A percentile compares a stretch with the other conserved stretches of the same genome.
These are phyloP conservation scores for Proteles cristata DNA, from an alignment of 2,113 vertebrate genomes.

Conservation along the genomic window DNA sequence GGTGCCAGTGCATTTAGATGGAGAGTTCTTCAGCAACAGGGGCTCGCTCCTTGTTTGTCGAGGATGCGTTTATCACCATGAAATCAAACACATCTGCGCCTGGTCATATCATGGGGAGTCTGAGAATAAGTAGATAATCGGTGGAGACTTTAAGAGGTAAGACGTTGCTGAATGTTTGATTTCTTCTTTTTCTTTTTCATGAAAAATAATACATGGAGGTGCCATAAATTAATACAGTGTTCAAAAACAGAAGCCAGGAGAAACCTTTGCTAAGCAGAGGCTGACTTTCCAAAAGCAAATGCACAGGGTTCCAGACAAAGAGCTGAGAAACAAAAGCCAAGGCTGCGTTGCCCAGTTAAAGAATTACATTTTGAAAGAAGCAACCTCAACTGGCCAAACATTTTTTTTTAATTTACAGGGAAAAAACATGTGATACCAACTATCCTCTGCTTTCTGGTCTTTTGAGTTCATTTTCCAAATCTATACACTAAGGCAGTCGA, in stretches of 20 bases:
- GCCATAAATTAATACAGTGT: constrained; percentile 34
- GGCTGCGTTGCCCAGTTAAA: constrained; percentile 39
- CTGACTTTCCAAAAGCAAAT: constrained; percentile 44
- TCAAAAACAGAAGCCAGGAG: constrained; percentile 46
- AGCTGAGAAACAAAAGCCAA: constrained; percentile 50
- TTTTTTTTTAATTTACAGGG: background rate
- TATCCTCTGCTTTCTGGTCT: constrained; percentile 45
- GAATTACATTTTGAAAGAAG: constrained; percentile 51
- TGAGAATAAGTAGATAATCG: constrained; percentile 23
- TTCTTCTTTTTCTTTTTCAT: constrained; percentile 42
- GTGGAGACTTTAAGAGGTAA: constrained; percentile 25
- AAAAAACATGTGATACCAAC: background rate
- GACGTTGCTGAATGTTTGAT: background rate
- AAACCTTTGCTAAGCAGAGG: constrained; percentile 28
- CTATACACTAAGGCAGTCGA: constrained; percentile 53
- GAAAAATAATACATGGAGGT: background rate
- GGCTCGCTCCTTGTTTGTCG: background rate
- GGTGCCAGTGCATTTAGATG: background rate
- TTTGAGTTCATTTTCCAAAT: constrained; percentile 72
- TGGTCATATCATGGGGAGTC: background rate
- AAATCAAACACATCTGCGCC: background rate
- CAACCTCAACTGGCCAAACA: background rate
- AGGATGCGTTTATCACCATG: background rate
- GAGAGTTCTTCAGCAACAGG: background rate
- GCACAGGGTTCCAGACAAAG: background rate